Evolutionary conservation across 2,888 invertebrate genomes (phyloP).

Genomic region (Athalia circularis): DNA sequence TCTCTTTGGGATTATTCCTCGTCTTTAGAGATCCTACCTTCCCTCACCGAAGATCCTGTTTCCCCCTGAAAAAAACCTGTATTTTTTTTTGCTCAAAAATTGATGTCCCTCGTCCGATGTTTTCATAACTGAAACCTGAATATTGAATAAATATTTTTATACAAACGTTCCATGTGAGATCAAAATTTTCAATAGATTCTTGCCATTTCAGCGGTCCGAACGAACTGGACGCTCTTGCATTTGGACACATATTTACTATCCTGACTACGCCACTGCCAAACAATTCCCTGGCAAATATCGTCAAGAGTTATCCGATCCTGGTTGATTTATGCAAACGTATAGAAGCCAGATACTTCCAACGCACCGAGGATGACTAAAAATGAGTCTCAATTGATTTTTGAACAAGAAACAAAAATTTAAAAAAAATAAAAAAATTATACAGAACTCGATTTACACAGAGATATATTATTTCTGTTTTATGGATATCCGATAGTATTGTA

Average conservation of each 20-base stretch:
- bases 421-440: background rate
- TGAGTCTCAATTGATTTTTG: slow-evolving; percentile 22
- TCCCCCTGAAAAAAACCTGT: background rate
- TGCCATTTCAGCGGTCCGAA: slow-evolving; percentile 82
- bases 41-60: slow-evolving; percentile 56
- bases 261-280: slow-evolving; percentile 92
- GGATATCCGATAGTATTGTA: slow-evolving; percentile 8
- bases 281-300: slow-evolving; percentile 86
- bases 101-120: too few species aligned
- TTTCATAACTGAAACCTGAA: too few species aligned
- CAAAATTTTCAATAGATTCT: background rate
- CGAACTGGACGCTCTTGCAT: slow-evolving; percentile 96
- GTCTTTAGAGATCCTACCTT: slow-evolving; percentile 56
- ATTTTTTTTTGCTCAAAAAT: too few species aligned
- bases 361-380: slow-evolving; percentile 67
- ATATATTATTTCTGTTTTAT: background rate
- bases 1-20: slow-evolving; percentile 58
- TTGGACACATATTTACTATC: slow-evolving; percentile 97
- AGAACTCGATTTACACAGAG: background rate
- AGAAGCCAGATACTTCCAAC: slow-evolving; percentile 87
- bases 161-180: background rate
- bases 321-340: slow-evolving; percentile 89
- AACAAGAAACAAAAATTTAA: background rate
- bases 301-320: slow-evolving; percentile 85
- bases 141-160: background rate